phyloP scores from a whole-genome alignment of 2,113 vertebrate species.

The Mustelus asterias region DNA sequence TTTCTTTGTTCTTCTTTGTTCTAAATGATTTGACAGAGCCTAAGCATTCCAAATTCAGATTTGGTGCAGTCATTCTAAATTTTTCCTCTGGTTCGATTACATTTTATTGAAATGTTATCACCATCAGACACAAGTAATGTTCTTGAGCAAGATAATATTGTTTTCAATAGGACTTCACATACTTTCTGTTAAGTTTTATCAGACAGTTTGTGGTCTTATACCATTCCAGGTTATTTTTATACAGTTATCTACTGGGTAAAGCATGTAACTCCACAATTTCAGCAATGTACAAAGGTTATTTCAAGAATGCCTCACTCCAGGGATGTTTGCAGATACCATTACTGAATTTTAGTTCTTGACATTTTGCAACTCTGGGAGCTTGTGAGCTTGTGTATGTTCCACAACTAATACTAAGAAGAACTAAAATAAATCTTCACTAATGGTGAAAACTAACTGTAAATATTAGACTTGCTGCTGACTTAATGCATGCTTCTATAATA shows the following conservation, averaged over 20 bases:
- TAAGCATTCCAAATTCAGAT: slow-evolving; percentile 12
- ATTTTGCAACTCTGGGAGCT: not conserved
- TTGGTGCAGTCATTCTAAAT: not conserved
- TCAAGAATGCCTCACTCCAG: slow-evolving; percentile 9
- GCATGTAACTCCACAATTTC: not conserved
- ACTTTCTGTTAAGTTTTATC: slow-evolving; percentile 32
- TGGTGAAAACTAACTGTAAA: slow-evolving; percentile 9
- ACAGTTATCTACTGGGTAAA: not conserved
- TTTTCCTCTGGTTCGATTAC: not conserved
- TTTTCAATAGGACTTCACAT: not conserved
- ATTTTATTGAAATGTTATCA: not conserved
- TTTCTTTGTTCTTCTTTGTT: no score
- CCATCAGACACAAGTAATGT: not conserved
- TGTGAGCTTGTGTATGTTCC: not conserved
- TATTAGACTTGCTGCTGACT: not conserved
- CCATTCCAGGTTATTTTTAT: slow-evolving; percentile 26
- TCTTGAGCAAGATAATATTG: slow-evolving; percentile 9
- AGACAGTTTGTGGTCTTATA: not conserved
- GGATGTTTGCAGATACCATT: slow-evolving; percentile 28
- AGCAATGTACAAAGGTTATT: slow-evolving; percentile 12
- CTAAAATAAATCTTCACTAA: not conserved
- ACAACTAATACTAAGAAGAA: not conserved
- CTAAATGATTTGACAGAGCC: not conserved
- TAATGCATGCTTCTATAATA: not conserved
- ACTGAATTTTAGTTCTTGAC: not conserved